Evolutionary conservation across 2,113 vertebrate genomes (phyloP).

Genomic region (Tyto alba): DNA sequence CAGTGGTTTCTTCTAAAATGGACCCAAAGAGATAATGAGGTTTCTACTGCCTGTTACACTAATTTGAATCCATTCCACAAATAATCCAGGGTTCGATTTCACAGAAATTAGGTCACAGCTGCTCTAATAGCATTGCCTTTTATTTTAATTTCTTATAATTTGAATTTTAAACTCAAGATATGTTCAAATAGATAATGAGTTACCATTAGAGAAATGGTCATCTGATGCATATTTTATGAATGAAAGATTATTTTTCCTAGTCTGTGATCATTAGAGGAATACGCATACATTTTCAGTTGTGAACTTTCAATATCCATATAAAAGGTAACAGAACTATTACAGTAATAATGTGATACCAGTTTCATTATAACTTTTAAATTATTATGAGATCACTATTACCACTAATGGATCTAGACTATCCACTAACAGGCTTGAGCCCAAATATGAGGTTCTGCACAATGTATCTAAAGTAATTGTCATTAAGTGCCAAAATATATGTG

Average conservation of each 20-base stretch:
- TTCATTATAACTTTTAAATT: not conserved
- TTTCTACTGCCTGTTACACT: not conserved
- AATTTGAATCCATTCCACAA: not conserved
- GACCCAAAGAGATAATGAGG: not conserved
- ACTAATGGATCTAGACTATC: not conserved
- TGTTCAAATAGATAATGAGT: not conserved
- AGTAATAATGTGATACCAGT: not conserved
- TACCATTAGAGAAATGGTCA: not conserved
- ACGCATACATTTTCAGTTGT: not conserved
- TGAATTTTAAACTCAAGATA: not conserved
- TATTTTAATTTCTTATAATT: constrained; percentile 10
- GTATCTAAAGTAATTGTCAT: not conserved
- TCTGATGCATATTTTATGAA: constrained; percentile 29
- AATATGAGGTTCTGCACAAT: not conserved
- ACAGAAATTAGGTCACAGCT: not conserved
- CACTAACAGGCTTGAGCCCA: not conserved
- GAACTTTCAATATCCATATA: not conserved
- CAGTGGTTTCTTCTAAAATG: not conserved
- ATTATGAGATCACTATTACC: not conserved
- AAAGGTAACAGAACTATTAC: not conserved
- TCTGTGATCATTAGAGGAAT: not conserved
- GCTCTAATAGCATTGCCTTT: not conserved
- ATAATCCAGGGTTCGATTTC: not conserved
- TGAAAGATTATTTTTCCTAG: not conserved
- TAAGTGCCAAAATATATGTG: not conserved